Conservation (phyloP, 1,140 invertebrate species). For the Homalodisca vitripennis region DNA sequence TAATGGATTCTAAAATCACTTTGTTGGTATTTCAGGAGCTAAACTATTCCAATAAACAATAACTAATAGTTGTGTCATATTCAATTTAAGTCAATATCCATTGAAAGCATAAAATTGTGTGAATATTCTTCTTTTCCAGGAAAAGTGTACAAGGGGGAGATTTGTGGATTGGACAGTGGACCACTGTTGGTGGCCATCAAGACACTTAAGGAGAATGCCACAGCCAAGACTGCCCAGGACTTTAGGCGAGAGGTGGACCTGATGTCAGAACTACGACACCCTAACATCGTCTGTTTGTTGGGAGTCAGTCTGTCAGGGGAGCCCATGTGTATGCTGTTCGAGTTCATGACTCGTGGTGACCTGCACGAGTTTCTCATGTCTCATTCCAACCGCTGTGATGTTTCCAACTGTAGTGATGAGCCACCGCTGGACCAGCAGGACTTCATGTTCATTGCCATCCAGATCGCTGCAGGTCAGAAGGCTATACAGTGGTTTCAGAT, state of each 20-base stretch:
- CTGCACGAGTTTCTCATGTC: constrained; percentile 91
- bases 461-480: constrained; percentile 82
- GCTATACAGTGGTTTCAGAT: too few species aligned
- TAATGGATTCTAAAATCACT: too few species aligned
- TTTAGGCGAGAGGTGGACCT: constrained; percentile 87
- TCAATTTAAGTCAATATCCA: too few species aligned
- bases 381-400: constrained; percentile 74
- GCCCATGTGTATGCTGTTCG: constrained; percentile 84
- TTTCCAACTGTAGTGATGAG: constrained; percentile 57
- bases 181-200: constrained; percentile 86
- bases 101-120: constrained; percentile 8
- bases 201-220: constrained; percentile 91
- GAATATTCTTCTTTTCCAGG: constrained; percentile 48
- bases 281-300: constrained; percentile 93
- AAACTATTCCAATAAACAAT: too few species aligned
- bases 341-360: constrained; percentile 94
- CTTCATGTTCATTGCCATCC: constrained; percentile 80
- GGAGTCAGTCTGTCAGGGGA: constrained; percentile 90
- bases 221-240: constrained; percentile 86
- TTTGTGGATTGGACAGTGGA: constrained; percentile 62
- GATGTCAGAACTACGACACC: constrained; percentile 91
- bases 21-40: too few species aligned
- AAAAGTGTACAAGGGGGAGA: constrained; percentile 92
- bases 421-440: constrained; percentile 74
- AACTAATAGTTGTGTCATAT: too few species aligned